Evolutionary conservation across 2,888 invertebrate genomes (phyloP), one percentile per base, ranked within the genome.

Genomic region (Eupithecia inturbata): DNA sequence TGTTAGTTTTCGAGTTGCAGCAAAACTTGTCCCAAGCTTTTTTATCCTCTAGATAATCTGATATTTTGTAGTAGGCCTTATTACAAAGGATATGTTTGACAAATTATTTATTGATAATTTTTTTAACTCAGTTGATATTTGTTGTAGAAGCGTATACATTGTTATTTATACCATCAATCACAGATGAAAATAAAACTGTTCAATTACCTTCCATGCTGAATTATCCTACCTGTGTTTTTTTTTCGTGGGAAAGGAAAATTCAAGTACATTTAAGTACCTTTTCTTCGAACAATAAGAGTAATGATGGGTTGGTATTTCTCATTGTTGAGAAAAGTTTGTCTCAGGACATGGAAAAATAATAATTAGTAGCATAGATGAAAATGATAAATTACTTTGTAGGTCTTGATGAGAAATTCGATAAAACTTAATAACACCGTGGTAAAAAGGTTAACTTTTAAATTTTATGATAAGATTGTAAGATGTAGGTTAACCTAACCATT

Each of bases 181-280:
- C 26, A 26, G 14, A 39, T 39, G 80, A 81, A 82, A 81, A 79
- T 77, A 72, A 77, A 73, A 72, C 57, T 16, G 68, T 66, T 72
- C 66, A 67, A 78, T 78, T 71, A 75, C 45, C 16, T 45, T n/a
- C 0, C 45, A 22, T 53, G 9, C 19, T 74, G 76, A 70, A 49
- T 78, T 75, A 78, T 67, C 74, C 31, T 31, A 73, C 72, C 78
- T 73, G 79, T 81, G 78, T 82, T 74, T n/a, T 72, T 33, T 70
- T 68, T 71, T 53, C 73, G 78, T 80, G 82, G 74, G 81, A 82
- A 73, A 36, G 68, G 80, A 80, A 80, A 79, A 72, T 64, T 73
- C 74, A 68, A 66, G 71, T 71, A 22, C 49, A n/a, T 10, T 10
- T 53, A 72, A 70, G 63, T 3, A 53, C 67, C 62, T 70, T 68